A percentile compares a stretch with the other conserved stretches of the same genome.
Conservation (phyloP, 1,140 invertebrate species). For the Drosophila neocordata region DNA sequence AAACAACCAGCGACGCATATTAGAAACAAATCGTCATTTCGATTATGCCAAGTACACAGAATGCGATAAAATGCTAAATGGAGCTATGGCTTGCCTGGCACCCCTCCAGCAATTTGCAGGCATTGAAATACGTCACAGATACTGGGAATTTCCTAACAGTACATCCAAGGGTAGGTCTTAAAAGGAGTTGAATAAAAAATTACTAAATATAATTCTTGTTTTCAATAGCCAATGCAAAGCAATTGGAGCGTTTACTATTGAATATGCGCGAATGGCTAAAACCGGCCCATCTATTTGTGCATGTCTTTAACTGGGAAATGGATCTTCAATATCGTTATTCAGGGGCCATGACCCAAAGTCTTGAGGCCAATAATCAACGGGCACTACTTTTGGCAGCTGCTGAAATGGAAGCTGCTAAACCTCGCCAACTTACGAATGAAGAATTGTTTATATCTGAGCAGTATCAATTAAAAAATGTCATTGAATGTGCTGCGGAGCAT, state of each 20-base stretch:
- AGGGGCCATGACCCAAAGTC: slow-evolving; percentile 39
- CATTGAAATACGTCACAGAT: slow-evolving; percentile 57
- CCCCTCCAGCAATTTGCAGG: slow-evolving; percentile 28
- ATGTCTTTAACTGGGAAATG: slow-evolving; percentile 74
- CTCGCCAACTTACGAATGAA: slow-evolving; percentile 11
- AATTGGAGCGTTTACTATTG: slow-evolving; percentile 41
- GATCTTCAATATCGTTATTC: slow-evolving; percentile 65
- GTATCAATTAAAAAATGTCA: slow-evolving; percentile 36
- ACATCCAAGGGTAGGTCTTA: slow-evolving; percentile 26
- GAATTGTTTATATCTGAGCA: slow-evolving; percentile 34
- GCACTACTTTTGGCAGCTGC: slow-evolving; percentile 23
- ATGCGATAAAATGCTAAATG: slow-evolving; percentile 49
- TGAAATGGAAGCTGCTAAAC: slow-evolving; percentile 11
- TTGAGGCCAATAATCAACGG: slow-evolving; percentile 13
- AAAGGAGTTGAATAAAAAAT: not conserved
- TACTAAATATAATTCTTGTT: not conserved
- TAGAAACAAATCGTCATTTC: slow-evolving; percentile 57
- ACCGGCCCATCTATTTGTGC: slow-evolving; percentile 47
- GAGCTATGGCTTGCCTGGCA: slow-evolving; percentile 1
- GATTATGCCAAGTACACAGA: slow-evolving; percentile 58
- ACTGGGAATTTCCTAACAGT: slow-evolving; percentile 33
- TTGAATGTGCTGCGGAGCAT: slow-evolving; percentile 37
- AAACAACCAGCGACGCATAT: slow-evolving; percentile 23
- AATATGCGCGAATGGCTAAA: slow-evolving; percentile 51
- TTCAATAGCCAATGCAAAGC: slow-evolving; percentile 39